Evolutionary conservation across 2,113 vertebrate genomes (phyloP).

Genomic region (Phoenicopterus ruber): DNA sequence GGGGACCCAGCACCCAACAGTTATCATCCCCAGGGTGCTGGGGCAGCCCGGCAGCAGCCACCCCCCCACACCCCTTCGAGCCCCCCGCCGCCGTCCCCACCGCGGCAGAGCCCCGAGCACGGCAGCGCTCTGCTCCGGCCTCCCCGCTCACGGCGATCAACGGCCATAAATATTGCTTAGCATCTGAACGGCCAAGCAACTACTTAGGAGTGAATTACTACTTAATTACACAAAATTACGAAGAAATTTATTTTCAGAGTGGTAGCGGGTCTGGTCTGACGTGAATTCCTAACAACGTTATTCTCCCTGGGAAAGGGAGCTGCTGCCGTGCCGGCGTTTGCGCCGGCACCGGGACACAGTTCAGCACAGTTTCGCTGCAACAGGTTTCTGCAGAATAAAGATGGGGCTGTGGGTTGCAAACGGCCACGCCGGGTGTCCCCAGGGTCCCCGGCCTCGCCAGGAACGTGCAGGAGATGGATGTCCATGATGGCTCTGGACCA

Average conservation of each 20-base stretch:
- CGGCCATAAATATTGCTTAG: background rate
- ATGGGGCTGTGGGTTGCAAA: background rate
- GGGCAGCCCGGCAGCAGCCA: background rate
- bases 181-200: background rate
- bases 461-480: background rate
- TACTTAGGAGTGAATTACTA: background rate
- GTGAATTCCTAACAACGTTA: background rate
- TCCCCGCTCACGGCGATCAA: background rate
- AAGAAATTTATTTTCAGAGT: background rate
- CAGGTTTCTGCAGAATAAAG: background rate
- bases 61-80: too few relatives aligned
- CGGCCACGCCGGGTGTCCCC: accelerated
- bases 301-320: background rate
- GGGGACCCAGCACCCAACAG: background rate
- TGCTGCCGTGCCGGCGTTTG: background rate
- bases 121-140: accelerated
- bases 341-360: background rate
- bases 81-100: accelerated
- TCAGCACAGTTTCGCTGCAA: background rate
- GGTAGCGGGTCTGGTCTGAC: background rate
- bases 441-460: background rate
- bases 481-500: background rate
- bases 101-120: accelerated
- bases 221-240: background rate
- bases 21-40: background rate